A percentile compares a stretch with the other conserved stretches of the same genome.
Conservation (phyloP, 2,888 invertebrate genomes). For the Eilema depressum region DNA sequence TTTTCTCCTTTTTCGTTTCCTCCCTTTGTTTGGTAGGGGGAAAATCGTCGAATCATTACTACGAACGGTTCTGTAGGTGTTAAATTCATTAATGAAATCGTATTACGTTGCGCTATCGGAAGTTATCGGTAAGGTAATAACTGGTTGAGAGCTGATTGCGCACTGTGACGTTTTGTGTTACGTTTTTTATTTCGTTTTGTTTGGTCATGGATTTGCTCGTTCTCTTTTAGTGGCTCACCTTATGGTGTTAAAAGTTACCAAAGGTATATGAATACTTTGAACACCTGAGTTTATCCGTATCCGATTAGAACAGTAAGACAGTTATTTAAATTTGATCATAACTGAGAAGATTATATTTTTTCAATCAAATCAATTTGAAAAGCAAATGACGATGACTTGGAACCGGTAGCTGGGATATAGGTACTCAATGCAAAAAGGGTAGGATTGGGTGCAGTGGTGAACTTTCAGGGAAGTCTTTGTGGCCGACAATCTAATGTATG, state of each 20-base stretch:
- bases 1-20: slow-evolving; percentile 43
- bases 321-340: too few relatives aligned
- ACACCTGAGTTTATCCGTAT: not conserved
- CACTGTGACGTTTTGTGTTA: slow-evolving; percentile 25
- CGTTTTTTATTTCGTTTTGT: slow-evolving; percentile 23
- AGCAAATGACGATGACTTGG: too few relatives aligned
- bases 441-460: too few relatives aligned
- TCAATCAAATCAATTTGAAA: too few relatives aligned
- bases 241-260: not conserved
- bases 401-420: too few relatives aligned
- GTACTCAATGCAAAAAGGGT: too few relatives aligned
- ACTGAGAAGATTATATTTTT: too few relatives aligned
- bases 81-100: slow-evolving; percentile 54
- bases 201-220: slow-evolving; percentile 1
- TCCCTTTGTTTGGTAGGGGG: slow-evolving; percentile 56
- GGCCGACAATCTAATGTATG: too few relatives aligned
- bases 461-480: too few relatives aligned
- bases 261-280: not conserved
- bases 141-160: slow-evolving; percentile 33
- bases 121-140: slow-evolving; percentile 49
- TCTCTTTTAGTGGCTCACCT: not conserved
- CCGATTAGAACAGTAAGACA: not conserved
- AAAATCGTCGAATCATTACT: slow-evolving; percentile 52
- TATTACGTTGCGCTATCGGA: slow-evolving; percentile 45
- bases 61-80: slow-evolving; percentile 46